phyloP scores from a whole-genome alignment of 1,140 invertebrate species.

The Heliothis virescens region DNA sequence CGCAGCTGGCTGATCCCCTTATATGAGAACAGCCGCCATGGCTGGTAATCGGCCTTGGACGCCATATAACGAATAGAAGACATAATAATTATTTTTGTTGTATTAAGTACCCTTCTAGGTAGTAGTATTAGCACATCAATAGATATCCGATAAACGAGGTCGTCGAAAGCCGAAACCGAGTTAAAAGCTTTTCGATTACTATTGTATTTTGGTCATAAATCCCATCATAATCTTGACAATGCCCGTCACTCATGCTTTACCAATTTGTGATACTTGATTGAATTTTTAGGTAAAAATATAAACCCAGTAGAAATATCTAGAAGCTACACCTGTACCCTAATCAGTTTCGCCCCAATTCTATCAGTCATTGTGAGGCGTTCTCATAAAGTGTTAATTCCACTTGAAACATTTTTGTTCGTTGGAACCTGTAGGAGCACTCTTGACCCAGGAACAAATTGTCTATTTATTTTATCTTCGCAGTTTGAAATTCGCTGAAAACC shows the following conservation, averaged over 20 bases:
- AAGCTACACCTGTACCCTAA: not conserved
- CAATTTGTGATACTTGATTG: not conserved
- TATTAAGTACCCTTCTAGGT: too few relatives aligned
- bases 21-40: too few relatives aligned
- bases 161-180: too few relatives aligned
- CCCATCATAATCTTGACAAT: too few relatives aligned
- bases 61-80: too few relatives aligned
- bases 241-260: not conserved
- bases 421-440: constrained; percentile 13
- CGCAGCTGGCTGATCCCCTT: too few relatives aligned
- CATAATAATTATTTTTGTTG: too few relatives aligned
- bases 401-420: constrained; percentile 30
- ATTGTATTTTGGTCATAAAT: too few relatives aligned
- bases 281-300: constrained; percentile 1
- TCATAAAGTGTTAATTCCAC: constrained; percentile 32
- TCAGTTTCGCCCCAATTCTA: constrained; percentile 25
- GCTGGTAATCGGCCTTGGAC: too few relatives aligned
- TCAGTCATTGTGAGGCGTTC: constrained; percentile 36
- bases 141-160: not conserved
- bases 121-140: not conserved
- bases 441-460: not conserved
- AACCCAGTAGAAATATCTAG: not conserved
- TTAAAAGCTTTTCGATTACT: too few relatives aligned
- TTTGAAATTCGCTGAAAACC: not conserved
- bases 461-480: constrained; percentile 8